Evolutionary conservation across 2,888 invertebrate species (phyloP), one percentile per base, ranked within the genome.

Genomic region (Drepanosiphum platanoidis): DNA sequence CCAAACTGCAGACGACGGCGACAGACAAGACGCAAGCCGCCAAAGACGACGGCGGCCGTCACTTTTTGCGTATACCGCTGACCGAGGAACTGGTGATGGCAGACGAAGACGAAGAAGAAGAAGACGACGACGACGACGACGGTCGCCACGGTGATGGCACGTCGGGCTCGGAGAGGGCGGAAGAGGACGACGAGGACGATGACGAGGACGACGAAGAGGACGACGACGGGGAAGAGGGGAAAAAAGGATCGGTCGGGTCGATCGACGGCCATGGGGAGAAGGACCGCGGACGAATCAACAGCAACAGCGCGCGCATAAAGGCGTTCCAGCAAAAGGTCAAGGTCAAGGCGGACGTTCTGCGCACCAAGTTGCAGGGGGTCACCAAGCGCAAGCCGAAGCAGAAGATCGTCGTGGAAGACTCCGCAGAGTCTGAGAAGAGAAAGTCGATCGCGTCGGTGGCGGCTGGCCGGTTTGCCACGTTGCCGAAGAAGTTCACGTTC

Each of bases 301-400:
- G 93, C 89, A 90, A 93, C 87, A 93, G 93, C 88, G 92, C 93
- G 61, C 93, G 92, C 89, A 90, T 89, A 92, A 93, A 87, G 93
- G 93, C 90, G 92, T 93, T 78, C 92, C 93, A 87, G 92, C 92
- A 87, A 90, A 93, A 88, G 93, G 93, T 89, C 93, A 93, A 87
- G 90, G 93, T 86, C 92, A 93, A 11, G 89, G 92, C 80, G 92
- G 92, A 89, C 90, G 92, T 71, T 36, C 72, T 86, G 34, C 86
- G 86, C 66, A 84, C 79, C n/a, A 86, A 82, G 42, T 78, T 77
- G 64, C 87, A 86, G 83, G 86, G 80, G 64, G 87, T 84, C 11
- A 87, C 86, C 74, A 87, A 86, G 32, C 90, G 0, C 89, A 90
- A 86, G 90, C 91, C 87, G 89, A 90, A 2, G 90, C 90, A 87